Conservation (phyloP, 35 echinoderm and acorn worm species). For the Eucidaris tribuloides region DNA sequence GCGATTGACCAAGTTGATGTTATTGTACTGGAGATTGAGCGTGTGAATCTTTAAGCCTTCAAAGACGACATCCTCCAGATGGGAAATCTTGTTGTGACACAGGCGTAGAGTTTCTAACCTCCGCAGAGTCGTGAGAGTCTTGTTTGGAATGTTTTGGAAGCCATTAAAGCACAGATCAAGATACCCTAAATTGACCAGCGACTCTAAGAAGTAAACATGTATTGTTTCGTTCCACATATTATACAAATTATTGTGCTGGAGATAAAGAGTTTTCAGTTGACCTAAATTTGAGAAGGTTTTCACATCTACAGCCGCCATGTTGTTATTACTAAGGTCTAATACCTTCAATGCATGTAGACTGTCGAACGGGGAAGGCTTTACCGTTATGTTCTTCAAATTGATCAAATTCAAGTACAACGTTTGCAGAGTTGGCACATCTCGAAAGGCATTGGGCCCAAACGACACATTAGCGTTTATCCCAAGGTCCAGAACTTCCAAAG, state of each 20-base stretch:
- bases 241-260: slow-evolving; percentile 78
- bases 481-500: slow-evolving; percentile 58
- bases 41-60: slow-evolving; percentile 18
- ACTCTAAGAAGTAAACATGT: slow-evolving; percentile 12
- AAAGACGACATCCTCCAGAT: slow-evolving; percentile 27
- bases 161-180: slow-evolving; percentile 78
- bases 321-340: slow-evolving; percentile 90
- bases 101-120: slow-evolving; percentile 37
- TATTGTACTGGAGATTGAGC: slow-evolving; percentile 52
- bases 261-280: slow-evolving; percentile 56
- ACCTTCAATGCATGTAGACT: slow-evolving; percentile 18
- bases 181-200: slow-evolving; percentile 31
- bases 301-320: slow-evolving; percentile 21
- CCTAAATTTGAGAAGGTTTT: slow-evolving; percentile 46
- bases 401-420: slow-evolving; percentile 62
- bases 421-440: slow-evolving; percentile 17
- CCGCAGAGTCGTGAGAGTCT: slow-evolving; percentile 11
- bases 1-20: slow-evolving; percentile 51
- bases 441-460: slow-evolving; percentile 44
- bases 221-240: slow-evolving; percentile 55
- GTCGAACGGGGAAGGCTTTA: slow-evolving; percentile 58
- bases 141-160: slow-evolving; percentile 45
- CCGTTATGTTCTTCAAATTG: slow-evolving; percentile 21
- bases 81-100: slow-evolving; percentile 43
- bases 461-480: slow-evolving; percentile 35